A percentile compares a stretch with the other conserved stretches of the same genome.
Conservation (phyloP, 1,140 invertebrate species). For the Wiebesia pumilae region DNA sequence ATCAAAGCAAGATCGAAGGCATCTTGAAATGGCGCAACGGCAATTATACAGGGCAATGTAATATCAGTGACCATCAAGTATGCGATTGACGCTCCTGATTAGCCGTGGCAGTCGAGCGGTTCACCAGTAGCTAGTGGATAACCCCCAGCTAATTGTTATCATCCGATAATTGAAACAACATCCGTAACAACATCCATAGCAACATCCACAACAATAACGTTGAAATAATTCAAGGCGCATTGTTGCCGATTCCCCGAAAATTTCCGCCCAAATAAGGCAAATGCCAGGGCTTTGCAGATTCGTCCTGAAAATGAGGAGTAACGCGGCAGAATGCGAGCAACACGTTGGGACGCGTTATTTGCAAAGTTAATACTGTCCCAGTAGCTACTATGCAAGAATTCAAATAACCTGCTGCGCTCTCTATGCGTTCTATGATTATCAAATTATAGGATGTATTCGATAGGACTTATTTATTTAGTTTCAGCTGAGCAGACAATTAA, state of each 20-base stretch:
- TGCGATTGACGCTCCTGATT: constrained; percentile 51
- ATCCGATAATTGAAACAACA: constrained; percentile 47
- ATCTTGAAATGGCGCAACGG: constrained; percentile 18
- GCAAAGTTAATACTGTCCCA: constrained; percentile 50
- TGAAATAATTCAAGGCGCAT: constrained; percentile 45
- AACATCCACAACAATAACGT: constrained; percentile 17
- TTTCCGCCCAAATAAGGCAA: constrained; percentile 22
- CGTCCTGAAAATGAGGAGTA: background rate
- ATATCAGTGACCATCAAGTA: constrained; percentile 52
- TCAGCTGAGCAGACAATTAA: background rate
- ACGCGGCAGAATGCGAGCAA: constrained; percentile 38
- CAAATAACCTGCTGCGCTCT: constrained; percentile 33
- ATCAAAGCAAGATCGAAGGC: background rate
- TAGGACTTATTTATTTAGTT: background rate
- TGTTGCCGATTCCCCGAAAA: constrained; percentile 35
- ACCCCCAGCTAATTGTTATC: constrained; percentile 49
- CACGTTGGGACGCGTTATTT: constrained; percentile 46
- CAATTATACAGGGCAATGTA: constrained; percentile 44
- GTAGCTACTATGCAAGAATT: constrained; percentile 49
- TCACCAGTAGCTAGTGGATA: constrained; percentile 31
- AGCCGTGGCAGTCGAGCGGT: constrained; percentile 27
- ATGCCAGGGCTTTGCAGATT: background rate
- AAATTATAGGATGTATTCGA: constrained; percentile 3
- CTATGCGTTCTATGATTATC: constrained; percentile 4
- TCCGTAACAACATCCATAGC: constrained; percentile 27